Conservation (phyloP, 2,113 vertebrate species). For the Anseranas semipalmata region DNA sequence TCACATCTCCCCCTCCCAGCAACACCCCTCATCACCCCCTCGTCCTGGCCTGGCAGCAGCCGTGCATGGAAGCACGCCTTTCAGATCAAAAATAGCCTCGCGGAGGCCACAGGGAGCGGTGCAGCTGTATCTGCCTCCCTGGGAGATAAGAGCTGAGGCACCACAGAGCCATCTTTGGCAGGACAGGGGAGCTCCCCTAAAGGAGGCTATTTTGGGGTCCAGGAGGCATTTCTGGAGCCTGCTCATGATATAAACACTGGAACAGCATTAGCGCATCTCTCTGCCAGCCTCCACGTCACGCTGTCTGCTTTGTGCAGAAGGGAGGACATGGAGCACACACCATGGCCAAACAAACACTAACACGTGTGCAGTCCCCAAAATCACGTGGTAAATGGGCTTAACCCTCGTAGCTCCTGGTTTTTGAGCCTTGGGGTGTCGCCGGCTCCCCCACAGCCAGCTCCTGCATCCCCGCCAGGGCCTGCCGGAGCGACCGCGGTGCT, state of each 20-base stretch:
- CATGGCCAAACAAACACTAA: rapidly evolving
- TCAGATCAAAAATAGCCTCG: neutral
- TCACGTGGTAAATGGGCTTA: rapidly evolving
- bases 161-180: neutral
- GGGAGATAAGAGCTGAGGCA: neutral
- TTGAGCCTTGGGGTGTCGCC: neutral
- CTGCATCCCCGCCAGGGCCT: neutral
- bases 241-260: neutral
- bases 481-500: rapidly evolving
- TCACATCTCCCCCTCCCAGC: neutral
- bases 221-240: neutral
- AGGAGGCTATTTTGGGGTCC: neutral
- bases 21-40: rapidly evolving
- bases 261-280: rapidly evolving
- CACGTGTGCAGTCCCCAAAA: rapidly evolving
- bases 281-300: rapidly evolving
- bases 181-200: neutral
- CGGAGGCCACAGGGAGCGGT: rapidly evolving
- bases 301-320: rapidly evolving
- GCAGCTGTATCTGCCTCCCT: neutral
- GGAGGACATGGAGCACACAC: neutral
- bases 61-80: rapidly evolving
- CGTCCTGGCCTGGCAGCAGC: neutral
- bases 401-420: neutral
- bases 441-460: neutral